Conservation (phyloP, 2,113 vertebrate genomes). For the Tragelaphus strepsiceros region DNA sequence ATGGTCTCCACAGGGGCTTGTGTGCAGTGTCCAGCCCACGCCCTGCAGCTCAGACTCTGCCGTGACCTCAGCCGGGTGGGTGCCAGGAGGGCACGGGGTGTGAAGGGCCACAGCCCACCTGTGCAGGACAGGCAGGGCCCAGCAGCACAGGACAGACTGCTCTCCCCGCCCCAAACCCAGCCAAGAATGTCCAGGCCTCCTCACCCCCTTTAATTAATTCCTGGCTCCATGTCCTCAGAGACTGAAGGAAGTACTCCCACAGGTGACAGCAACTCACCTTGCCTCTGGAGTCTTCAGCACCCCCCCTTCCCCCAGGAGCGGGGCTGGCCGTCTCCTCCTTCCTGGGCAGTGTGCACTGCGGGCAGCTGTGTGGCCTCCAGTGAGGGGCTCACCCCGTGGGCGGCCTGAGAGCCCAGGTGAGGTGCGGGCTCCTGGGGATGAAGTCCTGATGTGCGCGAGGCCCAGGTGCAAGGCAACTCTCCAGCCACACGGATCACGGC, state of each 20-base stretch:
- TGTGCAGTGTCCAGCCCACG: neutral
- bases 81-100: fast-evolving
- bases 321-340: neutral
- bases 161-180: neutral
- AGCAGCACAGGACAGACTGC: neutral
- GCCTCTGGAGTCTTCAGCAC: neutral
- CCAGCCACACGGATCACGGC: fast-evolving
- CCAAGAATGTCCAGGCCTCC: neutral
- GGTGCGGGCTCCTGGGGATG: fast-evolving
- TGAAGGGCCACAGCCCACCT: neutral
- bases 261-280: neutral
- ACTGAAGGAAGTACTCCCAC: neutral
- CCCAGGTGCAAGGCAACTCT: fast-evolving
- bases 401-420: neutral
- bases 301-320: neutral
- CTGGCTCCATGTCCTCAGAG: neutral
- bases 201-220: neutral
- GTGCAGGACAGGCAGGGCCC: fast-evolving
- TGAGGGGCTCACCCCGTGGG: neutral
- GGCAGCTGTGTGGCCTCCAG: neutral
- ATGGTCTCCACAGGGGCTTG: neutral
- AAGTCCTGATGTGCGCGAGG: fast-evolving
- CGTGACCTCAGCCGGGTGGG: too few relatives aligned
- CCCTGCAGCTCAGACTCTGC: neutral
- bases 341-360: fast-evolving